phyloP scores from a whole-genome alignment of 1,140 invertebrate genomes.

The Atta colombica region DNA sequence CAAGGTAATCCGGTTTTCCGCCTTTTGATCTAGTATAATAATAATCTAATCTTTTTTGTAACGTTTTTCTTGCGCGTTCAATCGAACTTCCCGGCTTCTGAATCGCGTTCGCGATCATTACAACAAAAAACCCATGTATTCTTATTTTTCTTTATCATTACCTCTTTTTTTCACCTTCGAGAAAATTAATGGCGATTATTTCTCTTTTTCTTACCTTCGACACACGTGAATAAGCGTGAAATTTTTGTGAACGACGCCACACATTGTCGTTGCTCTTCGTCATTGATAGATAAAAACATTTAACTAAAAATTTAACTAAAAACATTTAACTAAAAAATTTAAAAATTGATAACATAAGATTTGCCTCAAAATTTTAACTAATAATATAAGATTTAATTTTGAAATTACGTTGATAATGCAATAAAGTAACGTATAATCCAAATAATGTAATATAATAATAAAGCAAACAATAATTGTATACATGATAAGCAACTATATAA shows the following conservation, averaged over 20 bases:
- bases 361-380: not conserved
- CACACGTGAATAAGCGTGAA: not conserved
- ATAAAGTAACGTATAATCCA: not conserved
- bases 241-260: not conserved
- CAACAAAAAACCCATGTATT: not conserved
- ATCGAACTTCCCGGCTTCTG: constrained; percentile 32
- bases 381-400: too few relatives aligned
- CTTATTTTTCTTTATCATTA: constrained; percentile 5
- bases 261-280: too few relatives aligned
- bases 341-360: not conserved
- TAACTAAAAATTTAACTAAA: too few relatives aligned
- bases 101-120: not conserved
- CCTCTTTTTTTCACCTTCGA: constrained; percentile 24
- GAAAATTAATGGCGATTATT: constrained; percentile 27
- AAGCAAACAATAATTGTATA: not conserved
- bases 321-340: too few relatives aligned
- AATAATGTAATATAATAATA: not conserved
- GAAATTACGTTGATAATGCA: too few relatives aligned
- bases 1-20: constrained; percentile 58
- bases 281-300: too few relatives aligned
- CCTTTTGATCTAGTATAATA: constrained; percentile 44
- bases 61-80: constrained; percentile 35
- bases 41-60: constrained; percentile 31
- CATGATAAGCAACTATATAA: not conserved
- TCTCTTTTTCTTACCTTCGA: constrained; percentile 6